These are phyloP conservation scores for Ciconia boyciana DNA, from an alignment of 2,113 vertebrate species.

Conservation along the genomic window DNA sequence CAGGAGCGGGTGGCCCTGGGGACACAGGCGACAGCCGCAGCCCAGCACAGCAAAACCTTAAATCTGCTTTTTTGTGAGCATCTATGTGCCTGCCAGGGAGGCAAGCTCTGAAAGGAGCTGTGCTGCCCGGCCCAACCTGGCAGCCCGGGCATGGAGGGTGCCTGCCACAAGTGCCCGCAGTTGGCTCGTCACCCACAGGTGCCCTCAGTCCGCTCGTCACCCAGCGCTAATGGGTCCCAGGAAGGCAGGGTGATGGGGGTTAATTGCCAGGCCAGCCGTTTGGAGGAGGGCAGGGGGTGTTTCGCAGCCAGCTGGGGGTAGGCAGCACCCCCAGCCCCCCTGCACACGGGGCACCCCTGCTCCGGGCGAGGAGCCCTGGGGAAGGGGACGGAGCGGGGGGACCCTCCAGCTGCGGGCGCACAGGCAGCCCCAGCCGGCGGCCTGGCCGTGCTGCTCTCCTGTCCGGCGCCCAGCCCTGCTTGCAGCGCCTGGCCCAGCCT, in stretches of 20 bases:
- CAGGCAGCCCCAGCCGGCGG: neutral
- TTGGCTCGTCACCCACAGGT: neutral
- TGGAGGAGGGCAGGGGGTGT: neutral
- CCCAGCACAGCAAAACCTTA: fast-evolving
- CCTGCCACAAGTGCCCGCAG: fast-evolving
- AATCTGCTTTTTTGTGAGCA: fast-evolving
- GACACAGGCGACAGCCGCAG: fast-evolving
- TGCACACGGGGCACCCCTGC: neutral
- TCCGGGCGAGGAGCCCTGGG: neutral
- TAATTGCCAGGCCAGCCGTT: neutral
- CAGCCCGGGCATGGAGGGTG: no score
- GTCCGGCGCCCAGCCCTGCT: neutral
- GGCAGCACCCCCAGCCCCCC: no score
- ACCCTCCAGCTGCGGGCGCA: neutral
- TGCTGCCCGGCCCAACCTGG: fast-evolving
- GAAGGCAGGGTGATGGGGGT: neutral
- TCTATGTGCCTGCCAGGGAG: fast-evolving
- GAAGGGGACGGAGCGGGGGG: neutral
- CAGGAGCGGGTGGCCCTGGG: fast-evolving
- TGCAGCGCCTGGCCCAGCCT: neutral
- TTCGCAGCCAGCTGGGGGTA: neutral
- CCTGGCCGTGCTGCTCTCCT: neutral
- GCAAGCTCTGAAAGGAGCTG: fast-evolving
- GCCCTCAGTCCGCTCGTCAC: fast-evolving
- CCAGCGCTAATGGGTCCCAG: neutral